phyloP scores from a whole-genome alignment of 2,888 invertebrate genomes.

The Branchinecta sandiegonensis region DNA sequence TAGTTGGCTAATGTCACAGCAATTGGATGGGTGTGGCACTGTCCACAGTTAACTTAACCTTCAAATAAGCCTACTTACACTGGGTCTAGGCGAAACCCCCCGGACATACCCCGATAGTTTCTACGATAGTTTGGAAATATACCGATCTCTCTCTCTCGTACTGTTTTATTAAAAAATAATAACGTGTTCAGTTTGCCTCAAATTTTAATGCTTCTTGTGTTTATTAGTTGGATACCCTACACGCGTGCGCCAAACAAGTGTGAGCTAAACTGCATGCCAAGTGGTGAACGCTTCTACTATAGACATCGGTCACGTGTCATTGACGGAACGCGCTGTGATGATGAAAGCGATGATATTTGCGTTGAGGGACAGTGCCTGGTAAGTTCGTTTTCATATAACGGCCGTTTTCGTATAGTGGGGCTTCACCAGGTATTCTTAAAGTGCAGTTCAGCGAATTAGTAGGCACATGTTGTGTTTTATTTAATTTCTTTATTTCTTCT shows the following conservation, averaged over 20 bases:
- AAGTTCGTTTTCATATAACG: constrained; percentile 31
- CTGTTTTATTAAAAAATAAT: too few species aligned
- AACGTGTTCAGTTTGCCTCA: not conserved
- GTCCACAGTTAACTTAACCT: too few species aligned
- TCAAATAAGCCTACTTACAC: too few species aligned
- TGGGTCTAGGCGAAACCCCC: too few species aligned
- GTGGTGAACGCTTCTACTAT: constrained; percentile 78
- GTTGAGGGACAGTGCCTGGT: constrained; percentile 87
- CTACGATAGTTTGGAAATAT: too few species aligned
- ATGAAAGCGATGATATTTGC: constrained; percentile 75
- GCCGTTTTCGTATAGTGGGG: not conserved
- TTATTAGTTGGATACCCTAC: constrained; percentile 67
- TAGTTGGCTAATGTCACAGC: too few species aligned
- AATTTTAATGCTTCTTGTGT: not conserved
- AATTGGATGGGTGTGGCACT: too few species aligned
- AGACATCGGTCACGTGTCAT: constrained; percentile 50
- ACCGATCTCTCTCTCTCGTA: too few species aligned
- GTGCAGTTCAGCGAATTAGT: too few species aligned
- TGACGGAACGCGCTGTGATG: constrained; percentile 68
- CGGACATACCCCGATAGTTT: too few species aligned
- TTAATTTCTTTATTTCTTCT: too few species aligned
- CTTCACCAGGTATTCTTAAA: not conserved
- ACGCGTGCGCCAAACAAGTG: constrained; percentile 76
- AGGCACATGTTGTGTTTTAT: too few species aligned
- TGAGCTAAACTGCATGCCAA: constrained; percentile 89